A percentile compares a stretch with the other conserved stretches of the same genome.
Conservation (phyloP, 2,113 vertebrate species). For the Cheirogaleus medius region DNA sequence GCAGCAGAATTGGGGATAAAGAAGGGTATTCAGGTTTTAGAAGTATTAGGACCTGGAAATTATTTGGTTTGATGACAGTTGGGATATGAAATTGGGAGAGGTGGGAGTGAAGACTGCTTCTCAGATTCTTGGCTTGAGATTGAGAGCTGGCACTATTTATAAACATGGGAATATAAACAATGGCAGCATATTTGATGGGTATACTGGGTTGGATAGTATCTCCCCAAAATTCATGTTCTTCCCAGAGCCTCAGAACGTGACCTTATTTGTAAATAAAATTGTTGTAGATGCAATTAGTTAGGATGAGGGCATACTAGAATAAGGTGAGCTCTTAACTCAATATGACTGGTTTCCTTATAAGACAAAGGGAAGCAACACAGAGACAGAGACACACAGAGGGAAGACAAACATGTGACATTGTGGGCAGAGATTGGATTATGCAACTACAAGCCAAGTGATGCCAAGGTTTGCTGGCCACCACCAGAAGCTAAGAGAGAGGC, state of each 20-base stretch:
- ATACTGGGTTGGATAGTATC: background rate
- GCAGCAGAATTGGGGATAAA: background rate
- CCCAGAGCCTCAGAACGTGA: background rate
- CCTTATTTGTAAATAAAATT: background rate
- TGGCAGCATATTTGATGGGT: background rate
- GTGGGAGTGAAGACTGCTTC: background rate
- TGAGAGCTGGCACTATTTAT: background rate
- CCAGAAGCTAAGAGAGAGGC: background rate
- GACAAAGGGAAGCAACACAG: background rate
- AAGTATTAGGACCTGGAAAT: background rate
- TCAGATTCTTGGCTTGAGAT: background rate
- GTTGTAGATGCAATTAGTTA: background rate
- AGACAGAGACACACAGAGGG: background rate
- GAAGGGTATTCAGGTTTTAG: background rate
- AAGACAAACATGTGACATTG: background rate
- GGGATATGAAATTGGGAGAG: background rate
- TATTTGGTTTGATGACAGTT: background rate
- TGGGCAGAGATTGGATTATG: background rate
- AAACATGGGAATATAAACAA: background rate
- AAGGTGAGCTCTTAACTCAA: background rate
- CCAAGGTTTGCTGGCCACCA: background rate
- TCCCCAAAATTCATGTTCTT: background rate
- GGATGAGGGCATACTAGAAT: background rate
- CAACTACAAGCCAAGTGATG: background rate
- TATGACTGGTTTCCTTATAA: background rate